Evolutionary conservation across 2,888 invertebrate species (phyloP).

Genomic region (Ferdinandea cuprea): DNA sequence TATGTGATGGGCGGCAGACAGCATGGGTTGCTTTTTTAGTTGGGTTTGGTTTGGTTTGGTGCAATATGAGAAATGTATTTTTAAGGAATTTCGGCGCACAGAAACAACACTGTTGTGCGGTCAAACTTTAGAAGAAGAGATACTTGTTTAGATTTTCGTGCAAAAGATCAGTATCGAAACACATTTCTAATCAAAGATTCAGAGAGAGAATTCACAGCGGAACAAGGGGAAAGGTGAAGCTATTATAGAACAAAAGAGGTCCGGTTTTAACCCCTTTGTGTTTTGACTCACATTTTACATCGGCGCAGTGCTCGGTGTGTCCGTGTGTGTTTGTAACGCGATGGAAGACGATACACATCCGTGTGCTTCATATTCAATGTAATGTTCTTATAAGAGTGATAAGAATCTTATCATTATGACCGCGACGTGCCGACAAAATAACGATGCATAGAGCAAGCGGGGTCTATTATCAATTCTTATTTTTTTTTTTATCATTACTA

Average conservation of each 20-base stretch:
- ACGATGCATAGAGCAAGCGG: conserved; percentile 23
- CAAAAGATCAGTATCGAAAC: conserved; percentile 67
- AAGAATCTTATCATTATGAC: conserved; percentile 75
- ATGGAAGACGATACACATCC: conserved; percentile 7
- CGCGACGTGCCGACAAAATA: conserved; percentile 71
- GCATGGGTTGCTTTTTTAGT: too few species aligned
- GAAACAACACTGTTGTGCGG: conserved; percentile 17
- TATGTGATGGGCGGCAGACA: conserved; percentile 20
- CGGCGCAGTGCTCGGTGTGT: too few species aligned
- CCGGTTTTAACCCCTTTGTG: conserved; percentile 48
- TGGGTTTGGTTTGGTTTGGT: too few species aligned
- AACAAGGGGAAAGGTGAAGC: background rate
- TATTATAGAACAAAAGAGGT: conserved; percentile 50
- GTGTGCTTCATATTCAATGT: conserved; percentile 46
- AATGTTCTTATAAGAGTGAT: conserved; percentile 59
- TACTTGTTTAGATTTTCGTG: conserved; percentile 58
- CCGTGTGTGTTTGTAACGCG: too few species aligned
- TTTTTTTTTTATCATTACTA: conserved; percentile 74
- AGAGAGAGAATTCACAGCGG: background rate
- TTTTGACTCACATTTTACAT: conserved; percentile 48
- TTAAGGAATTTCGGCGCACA: conserved; percentile 48
- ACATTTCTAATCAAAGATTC: conserved; percentile 50
- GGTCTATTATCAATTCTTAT: conserved; percentile 71
- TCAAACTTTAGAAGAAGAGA: conserved; percentile 1
- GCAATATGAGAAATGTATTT: conserved; percentile 64